Conservation (phyloP, 2,888 invertebrate genomes). For the Meghimatium bilineatum region DNA sequence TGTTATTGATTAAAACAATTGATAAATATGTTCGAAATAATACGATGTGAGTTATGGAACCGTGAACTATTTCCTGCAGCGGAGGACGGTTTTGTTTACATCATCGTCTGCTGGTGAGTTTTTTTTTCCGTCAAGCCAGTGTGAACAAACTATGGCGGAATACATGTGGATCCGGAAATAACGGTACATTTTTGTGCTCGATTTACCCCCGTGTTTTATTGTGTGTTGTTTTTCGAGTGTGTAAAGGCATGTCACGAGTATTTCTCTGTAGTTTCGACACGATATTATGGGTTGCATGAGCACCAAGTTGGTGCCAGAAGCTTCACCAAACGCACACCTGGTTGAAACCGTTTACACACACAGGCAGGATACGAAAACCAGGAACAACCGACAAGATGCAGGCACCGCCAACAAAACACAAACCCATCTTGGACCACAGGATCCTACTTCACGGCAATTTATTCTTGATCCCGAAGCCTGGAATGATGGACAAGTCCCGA, state of each 20-base stretch:
- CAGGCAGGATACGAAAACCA: slow-evolving; percentile 59
- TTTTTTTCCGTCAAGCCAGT: slow-evolving; percentile 44
- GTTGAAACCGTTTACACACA: slow-evolving; percentile 71
- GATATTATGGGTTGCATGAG: slow-evolving; percentile 74
- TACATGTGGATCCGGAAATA: slow-evolving; percentile 53
- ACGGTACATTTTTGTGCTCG: slow-evolving; percentile 53
- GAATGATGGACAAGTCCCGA: slow-evolving; percentile 57
- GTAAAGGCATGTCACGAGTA: slow-evolving; percentile 64
- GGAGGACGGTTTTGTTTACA: slow-evolving; percentile 51
- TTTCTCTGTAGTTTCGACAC: slow-evolving; percentile 59
- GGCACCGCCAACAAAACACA: slow-evolving; percentile 46
- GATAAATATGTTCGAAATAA: background rate
- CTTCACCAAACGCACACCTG: slow-evolving; percentile 63
- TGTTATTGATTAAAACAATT: too few relatives aligned
- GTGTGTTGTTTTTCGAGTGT: slow-evolving; percentile 57
- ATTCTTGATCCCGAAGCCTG: slow-evolving; percentile 49
- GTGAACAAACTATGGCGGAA: slow-evolving; percentile 54
- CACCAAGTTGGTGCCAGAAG: slow-evolving; percentile 74
- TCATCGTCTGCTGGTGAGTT: slow-evolving; percentile 35
- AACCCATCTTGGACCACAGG: slow-evolving; percentile 55
- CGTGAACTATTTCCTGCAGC: slow-evolving; percentile 56
- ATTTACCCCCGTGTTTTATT: slow-evolving; percentile 49
- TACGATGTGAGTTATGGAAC: background rate
- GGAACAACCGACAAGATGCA: slow-evolving; percentile 53
- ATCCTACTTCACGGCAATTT: slow-evolving; percentile 45